These are phyloP conservation scores for Ambastaia sidthimunki DNA, from an alignment of 2,797 vertebrate species.

Conservation along the genomic window DNA sequence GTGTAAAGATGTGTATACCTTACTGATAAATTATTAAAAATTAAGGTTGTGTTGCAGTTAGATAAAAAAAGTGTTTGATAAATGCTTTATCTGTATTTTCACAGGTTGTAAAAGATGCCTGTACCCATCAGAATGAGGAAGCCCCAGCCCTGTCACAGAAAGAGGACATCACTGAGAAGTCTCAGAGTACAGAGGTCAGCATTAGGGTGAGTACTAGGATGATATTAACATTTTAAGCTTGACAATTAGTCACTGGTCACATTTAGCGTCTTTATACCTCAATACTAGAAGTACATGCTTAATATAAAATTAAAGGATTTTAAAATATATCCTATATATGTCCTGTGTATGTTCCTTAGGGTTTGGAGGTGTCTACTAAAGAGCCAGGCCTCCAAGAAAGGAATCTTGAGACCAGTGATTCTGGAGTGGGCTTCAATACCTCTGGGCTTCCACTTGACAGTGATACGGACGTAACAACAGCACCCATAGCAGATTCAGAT, in stretches of 20 bases:
- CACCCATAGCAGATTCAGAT: slow-evolving; percentile 50
- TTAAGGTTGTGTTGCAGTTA: too few species aligned
- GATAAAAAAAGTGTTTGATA: not conserved
- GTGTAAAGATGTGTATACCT: too few species aligned
- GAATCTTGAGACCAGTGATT: slow-evolving; percentile 83
- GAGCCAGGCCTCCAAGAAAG: slow-evolving; percentile 72
- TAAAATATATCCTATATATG: slow-evolving; percentile 1
- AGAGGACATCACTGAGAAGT: slow-evolving; percentile 81
- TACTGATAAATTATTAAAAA: too few species aligned
- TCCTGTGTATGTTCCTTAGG: slow-evolving; percentile 64
- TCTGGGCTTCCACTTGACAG: slow-evolving; percentile 81
- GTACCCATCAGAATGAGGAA: slow-evolving; percentile 77
- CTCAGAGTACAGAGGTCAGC: slow-evolving; percentile 84
- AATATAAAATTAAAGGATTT: not conserved
- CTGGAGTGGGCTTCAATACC: slow-evolving; percentile 82
- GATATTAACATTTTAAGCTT: not conserved
- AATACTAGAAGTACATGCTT: not conserved
- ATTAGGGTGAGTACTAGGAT: slow-evolving; percentile 75
- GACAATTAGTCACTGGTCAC: not conserved
- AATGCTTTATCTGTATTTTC: slow-evolving; percentile 15
- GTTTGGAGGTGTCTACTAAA: slow-evolving; percentile 83
- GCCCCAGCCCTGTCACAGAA: slow-evolving; percentile 78
- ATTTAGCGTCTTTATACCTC: not conserved
- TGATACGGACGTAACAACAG: slow-evolving; percentile 75
- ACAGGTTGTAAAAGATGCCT: slow-evolving; percentile 83